Evolutionary conservation across 2,113 vertebrate genomes (phyloP).

Genomic region (Nymphicus hollandicus): DNA sequence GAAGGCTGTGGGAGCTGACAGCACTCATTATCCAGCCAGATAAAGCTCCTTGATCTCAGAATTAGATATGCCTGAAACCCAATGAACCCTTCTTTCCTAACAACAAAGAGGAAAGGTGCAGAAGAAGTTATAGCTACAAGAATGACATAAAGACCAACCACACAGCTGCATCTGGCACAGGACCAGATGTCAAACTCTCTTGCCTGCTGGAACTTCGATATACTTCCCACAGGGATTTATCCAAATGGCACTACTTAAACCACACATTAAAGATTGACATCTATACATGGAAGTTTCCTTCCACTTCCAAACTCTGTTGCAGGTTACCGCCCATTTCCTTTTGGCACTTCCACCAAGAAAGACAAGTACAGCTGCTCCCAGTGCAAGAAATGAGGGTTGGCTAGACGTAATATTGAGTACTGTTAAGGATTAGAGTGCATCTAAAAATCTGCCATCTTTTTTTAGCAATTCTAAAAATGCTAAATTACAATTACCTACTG

Average conservation of each 20-base stretch:
- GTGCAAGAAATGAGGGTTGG: background rate
- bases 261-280: background rate
- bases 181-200: background rate
- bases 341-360: background rate
- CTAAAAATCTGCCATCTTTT: background rate
- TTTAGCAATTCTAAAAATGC: background rate
- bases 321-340: background rate
- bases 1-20: background rate
- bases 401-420: background rate
- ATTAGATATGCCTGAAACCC: background rate
- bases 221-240: background rate
- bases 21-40: background rate
- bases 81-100: background rate
- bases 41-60: background rate
- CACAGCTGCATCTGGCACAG: background rate
- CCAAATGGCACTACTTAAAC: background rate
- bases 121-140: background rate
- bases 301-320: background rate
- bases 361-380: background rate
- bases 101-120: background rate
- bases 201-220: background rate
- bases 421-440: background rate
- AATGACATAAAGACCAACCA: background rate
- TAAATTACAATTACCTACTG: background rate
- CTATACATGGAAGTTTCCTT: background rate